These are phyloP conservation scores for Gadus macrocephalus DNA, from an alignment of 2,113 vertebrate genomes.

Conservation along the genomic window DNA sequence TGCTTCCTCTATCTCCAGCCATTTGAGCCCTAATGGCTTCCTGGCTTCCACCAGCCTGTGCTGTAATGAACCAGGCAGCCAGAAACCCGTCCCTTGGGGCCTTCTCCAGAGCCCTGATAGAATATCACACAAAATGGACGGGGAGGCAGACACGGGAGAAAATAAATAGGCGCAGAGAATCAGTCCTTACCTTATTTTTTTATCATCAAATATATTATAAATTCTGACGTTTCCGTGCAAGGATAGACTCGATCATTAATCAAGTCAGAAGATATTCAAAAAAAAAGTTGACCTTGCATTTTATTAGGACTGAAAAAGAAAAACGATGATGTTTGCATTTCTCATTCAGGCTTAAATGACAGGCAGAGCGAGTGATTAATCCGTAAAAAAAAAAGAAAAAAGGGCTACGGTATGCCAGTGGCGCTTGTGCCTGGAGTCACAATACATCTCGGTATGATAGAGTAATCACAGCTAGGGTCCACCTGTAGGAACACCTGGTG, in stretches of 20 bases:
- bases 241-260: not conserved
- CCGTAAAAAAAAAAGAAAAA: too few species aligned
- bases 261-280: not conserved
- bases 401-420: too few species aligned
- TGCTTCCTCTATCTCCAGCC: slow-evolving; percentile 13
- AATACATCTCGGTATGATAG: too few species aligned
- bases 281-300: too few species aligned
- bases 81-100: slow-evolving; percentile 34
- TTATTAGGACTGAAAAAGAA: too few species aligned
- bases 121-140: slow-evolving; percentile 19
- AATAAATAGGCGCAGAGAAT: not conserved
- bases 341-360: too few species aligned
- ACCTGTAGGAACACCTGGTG: too few species aligned
- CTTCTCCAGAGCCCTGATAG: slow-evolving; percentile 25
- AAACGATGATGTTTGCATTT: too few species aligned
- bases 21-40: slow-evolving; percentile 43
- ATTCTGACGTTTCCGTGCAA: not conserved
- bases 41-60: slow-evolving; percentile 32
- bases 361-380: too few species aligned
- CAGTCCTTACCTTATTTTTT: not conserved
- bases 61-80: slow-evolving; percentile 42
- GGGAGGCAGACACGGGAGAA: not conserved
- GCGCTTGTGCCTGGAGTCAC: too few species aligned
- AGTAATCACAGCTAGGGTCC: too few species aligned
- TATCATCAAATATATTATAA: not conserved